phyloP scores from a whole-genome alignment of 2,888 invertebrate species.

The Xestoiulus laeticollis region DNA sequence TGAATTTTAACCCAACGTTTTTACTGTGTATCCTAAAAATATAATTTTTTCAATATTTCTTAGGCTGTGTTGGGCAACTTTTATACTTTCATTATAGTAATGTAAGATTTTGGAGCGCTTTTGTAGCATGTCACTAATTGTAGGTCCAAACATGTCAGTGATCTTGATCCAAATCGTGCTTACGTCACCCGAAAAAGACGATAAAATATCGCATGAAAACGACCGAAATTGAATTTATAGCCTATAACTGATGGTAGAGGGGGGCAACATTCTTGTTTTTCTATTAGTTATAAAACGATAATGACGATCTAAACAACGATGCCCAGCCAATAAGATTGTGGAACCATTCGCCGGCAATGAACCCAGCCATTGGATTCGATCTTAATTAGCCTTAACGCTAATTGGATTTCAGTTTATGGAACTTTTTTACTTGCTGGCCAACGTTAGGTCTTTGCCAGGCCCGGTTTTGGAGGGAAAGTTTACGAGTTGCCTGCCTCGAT shows the following conservation, averaged over 20 bases:
- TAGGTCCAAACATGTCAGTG: neutral
- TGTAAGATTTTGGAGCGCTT: neutral
- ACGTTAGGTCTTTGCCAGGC: neutral
- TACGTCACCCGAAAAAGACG: neutral
- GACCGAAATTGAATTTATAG: neutral
- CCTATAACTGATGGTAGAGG: neutral
- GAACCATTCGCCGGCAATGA: neutral
- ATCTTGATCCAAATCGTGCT: neutral
- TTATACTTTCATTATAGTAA: too few species aligned
- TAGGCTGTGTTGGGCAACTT: too few species aligned
- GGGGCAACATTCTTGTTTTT: neutral
- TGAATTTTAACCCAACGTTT: too few species aligned
- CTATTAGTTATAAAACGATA: neutral
- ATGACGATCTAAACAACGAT: neutral
- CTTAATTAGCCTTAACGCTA: conserved; percentile 13
- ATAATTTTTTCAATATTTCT: too few species aligned
- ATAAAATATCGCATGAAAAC: neutral
- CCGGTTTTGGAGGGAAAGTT: neutral
- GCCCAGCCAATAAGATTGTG: neutral
- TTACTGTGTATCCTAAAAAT: too few species aligned
- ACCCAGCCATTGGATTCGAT: neutral
- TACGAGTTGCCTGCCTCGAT: neutral
- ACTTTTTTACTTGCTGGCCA: neutral
- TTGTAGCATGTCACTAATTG: neutral
- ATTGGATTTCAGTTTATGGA: conserved; percentile 25